These are phyloP conservation scores for Pseudomyrmex dendroicus DNA, from an alignment of 1,140 invertebrate species.

Conservation along the genomic window DNA sequence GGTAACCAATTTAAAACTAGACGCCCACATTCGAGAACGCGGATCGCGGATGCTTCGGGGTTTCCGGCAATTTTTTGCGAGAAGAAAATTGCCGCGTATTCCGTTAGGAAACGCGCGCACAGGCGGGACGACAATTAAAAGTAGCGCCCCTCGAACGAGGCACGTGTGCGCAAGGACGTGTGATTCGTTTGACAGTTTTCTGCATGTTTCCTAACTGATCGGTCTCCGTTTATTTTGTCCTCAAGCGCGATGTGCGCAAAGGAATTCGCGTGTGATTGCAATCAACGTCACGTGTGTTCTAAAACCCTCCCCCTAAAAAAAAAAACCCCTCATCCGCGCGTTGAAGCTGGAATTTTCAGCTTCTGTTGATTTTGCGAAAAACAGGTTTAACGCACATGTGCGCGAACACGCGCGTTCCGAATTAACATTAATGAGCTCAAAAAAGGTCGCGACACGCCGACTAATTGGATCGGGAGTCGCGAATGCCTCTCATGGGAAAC, in stretches of 20 bases:
- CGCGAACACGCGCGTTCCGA: neutral
- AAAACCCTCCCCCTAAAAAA: no score
- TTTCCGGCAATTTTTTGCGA: slow-evolving; percentile 46
- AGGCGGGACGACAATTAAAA: slow-evolving; percentile 25
- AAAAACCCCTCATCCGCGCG: no score
- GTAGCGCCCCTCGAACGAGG: neutral
- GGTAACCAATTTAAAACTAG: neutral
- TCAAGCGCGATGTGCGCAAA: no score
- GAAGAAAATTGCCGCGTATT: neutral
- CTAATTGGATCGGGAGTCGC: slow-evolving; percentile 57
- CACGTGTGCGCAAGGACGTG: slow-evolving; percentile 11
- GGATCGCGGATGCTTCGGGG: neutral
- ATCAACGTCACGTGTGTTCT: no score
- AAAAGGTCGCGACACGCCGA: slow-evolving; percentile 27
- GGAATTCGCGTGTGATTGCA: no score
- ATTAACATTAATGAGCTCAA: slow-evolving; percentile 40
- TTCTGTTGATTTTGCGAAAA: neutral
- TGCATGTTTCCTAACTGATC: neutral
- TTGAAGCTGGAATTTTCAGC: neutral
- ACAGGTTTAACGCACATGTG: neutral
- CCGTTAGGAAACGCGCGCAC: slow-evolving; percentile 16
- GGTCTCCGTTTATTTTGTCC: no score
- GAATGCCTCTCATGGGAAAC: slow-evolving; percentile 49
- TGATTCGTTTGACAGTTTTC: neutral
- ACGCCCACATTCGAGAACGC: neutral